These are phyloP conservation scores for Coleophora flavipennella DNA, from an alignment of 2,888 invertebrate genomes.

Conservation along the genomic window DNA sequence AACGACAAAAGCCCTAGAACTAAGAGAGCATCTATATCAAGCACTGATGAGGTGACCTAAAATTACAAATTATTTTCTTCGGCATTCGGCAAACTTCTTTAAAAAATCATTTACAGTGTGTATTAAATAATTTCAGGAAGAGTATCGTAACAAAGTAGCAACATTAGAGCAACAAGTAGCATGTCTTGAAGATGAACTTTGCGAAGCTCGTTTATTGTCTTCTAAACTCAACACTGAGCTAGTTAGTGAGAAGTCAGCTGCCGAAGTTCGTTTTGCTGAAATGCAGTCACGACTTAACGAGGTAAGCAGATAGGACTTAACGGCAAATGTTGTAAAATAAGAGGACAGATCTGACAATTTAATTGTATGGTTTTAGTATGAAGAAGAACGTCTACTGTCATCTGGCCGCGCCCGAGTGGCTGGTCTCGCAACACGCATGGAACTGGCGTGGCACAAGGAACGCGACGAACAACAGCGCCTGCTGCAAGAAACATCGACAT, in stretches of 20 bases:
- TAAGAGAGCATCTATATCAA: constrained; percentile 76
- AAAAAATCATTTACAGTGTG: too few relatives aligned
- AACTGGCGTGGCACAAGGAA: constrained; percentile 95
- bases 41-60: constrained; percentile 78
- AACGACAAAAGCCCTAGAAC: constrained; percentile 56
- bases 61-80: neutral
- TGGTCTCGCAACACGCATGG: constrained; percentile 88
- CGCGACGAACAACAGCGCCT: constrained; percentile 92
- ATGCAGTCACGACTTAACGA: constrained; percentile 91
- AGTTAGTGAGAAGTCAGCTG: constrained; percentile 89
- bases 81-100: neutral
- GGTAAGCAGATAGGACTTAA: constrained; percentile 40
- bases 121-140: constrained; percentile 63
- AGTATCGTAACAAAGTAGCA: constrained; percentile 79
- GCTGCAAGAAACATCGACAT: constrained; percentile 90
- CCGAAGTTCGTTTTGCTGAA: constrained; percentile 89
- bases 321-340: too few relatives aligned
- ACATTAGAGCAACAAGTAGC: constrained; percentile 87
- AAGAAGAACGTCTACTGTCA: constrained; percentile 88
- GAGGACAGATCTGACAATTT: too few relatives aligned
- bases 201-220: constrained; percentile 85
- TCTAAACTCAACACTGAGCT: constrained; percentile 90
- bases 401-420: constrained; percentile 89
- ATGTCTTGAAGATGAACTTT: constrained; percentile 89
- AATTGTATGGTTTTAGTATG: constrained; percentile 67